These are phyloP conservation scores for Catocala fraxini DNA, from an alignment of 2,888 invertebrate species.

Conservation along the genomic window DNA sequence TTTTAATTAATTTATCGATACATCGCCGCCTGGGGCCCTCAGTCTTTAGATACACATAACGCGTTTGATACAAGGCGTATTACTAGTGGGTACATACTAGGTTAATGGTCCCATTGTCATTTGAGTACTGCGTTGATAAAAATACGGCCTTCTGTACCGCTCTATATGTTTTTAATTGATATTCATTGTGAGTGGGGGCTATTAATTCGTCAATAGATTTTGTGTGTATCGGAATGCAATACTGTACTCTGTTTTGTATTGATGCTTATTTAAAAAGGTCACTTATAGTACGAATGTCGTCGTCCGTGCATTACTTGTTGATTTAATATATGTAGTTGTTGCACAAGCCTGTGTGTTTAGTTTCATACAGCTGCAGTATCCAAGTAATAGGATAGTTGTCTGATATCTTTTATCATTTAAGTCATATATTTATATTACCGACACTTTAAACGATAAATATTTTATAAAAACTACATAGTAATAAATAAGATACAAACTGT, in stretches of 20 bases:
- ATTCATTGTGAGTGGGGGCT: constrained; percentile 4
- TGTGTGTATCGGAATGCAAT: no score
- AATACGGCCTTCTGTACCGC: constrained; percentile 20
- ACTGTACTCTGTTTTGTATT: background rate
- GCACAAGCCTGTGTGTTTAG: no score
- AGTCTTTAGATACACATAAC: constrained; percentile 25
- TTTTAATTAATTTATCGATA: constrained; percentile 68
- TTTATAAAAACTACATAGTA: no score
- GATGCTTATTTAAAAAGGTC: background rate
- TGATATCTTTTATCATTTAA: no score
- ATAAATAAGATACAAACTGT: no score
- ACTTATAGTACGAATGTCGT: no score
- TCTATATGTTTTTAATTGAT: constrained; percentile 19
- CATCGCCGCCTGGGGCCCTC: constrained; percentile 51
- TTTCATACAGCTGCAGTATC: no score
- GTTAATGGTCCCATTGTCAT: constrained; percentile 42
- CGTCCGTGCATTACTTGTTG: no score
- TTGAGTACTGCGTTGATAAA: constrained; percentile 22
- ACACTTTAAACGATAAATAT: no score
- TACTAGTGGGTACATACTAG: constrained; percentile 34
- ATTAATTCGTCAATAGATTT: constrained; percentile 1
- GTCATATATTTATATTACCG: no score
- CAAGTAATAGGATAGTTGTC: no score
- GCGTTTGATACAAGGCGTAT: constrained; percentile 52
- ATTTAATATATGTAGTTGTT: no score